These are phyloP conservation scores for Rhinoptilus africanus DNA, from an alignment of 2,113 vertebrate species.

Conservation along the genomic window DNA sequence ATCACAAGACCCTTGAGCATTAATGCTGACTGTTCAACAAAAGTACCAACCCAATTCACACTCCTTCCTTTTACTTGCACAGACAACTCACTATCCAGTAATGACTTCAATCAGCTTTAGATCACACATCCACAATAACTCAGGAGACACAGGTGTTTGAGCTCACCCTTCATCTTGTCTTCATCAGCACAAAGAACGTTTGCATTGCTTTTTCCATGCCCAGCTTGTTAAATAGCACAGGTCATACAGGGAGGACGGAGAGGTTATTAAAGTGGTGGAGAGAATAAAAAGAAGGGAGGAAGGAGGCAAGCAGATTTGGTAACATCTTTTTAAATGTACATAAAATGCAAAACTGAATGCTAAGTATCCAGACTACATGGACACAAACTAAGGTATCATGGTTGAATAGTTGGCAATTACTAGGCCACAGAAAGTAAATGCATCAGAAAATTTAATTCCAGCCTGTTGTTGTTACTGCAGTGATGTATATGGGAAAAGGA, in stretches of 20 bases:
- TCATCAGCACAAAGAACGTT: not conserved
- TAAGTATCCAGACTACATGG: not conserved
- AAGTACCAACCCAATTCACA: not conserved
- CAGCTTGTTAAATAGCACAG: not conserved
- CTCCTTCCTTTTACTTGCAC: not conserved
- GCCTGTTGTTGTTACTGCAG: not conserved
- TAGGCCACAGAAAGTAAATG: not conserved
- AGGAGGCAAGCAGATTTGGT: not conserved
- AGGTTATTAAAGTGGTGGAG: not conserved
- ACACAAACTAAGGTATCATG: not conserved
- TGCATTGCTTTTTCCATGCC: not conserved
- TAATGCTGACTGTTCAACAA: not conserved
- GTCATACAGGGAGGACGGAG: not conserved
- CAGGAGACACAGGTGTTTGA: not conserved
- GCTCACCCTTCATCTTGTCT: not conserved
- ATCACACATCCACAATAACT: not conserved
- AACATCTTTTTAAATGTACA: not conserved
- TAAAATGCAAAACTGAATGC: not conserved
- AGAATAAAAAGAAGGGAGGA: not conserved
- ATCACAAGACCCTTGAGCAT: not conserved
- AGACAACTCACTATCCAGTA: not conserved
- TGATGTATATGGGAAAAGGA: not conserved
- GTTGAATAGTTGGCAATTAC: not conserved
- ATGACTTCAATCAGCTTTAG: not conserved
- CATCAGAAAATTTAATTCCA: not conserved